Evolutionary conservation across 2,113 vertebrate species (phyloP).

Genomic region (Ia io): DNA sequence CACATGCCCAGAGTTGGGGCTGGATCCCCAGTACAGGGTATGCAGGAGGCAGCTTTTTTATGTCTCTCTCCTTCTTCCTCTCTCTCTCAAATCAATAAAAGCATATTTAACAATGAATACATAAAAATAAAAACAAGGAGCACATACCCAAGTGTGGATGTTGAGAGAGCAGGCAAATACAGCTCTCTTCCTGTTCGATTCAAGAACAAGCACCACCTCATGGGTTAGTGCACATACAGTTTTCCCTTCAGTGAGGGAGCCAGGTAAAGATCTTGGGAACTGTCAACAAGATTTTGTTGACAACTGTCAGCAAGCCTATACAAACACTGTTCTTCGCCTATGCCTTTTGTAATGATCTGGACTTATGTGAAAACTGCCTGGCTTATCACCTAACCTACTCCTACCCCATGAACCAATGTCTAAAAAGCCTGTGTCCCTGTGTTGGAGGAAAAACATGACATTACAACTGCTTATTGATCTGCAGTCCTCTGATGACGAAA

Average conservation of each 20-base stretch:
- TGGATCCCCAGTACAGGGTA: no score
- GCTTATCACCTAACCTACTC: neutral
- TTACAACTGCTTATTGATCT: neutral
- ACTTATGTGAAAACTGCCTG: slow-evolving; percentile 22
- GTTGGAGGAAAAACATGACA: neutral
- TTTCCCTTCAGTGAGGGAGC: neutral
- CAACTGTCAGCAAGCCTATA: neutral
- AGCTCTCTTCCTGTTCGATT: neutral
- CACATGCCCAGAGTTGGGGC: no score
- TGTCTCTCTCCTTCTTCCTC: no score
- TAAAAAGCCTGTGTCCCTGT: neutral
- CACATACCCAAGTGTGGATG: neutral
- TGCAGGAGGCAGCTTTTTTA: no score
- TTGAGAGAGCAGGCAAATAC: neutral
- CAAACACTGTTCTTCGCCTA: neutral
- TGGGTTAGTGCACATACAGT: neutral
- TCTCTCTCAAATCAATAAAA: no score
- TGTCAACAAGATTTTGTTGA: neutral
- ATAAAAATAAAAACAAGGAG: neutral
- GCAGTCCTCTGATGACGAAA: neutral
- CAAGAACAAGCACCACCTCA: neutral
- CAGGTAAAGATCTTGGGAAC: neutral
- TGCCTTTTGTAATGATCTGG: slow-evolving; percentile 7
- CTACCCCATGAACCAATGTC: neutral
- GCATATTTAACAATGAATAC: neutral